Conservation (phyloP, 2,797 vertebrate genomes). For the Coilia nasus region DNA sequence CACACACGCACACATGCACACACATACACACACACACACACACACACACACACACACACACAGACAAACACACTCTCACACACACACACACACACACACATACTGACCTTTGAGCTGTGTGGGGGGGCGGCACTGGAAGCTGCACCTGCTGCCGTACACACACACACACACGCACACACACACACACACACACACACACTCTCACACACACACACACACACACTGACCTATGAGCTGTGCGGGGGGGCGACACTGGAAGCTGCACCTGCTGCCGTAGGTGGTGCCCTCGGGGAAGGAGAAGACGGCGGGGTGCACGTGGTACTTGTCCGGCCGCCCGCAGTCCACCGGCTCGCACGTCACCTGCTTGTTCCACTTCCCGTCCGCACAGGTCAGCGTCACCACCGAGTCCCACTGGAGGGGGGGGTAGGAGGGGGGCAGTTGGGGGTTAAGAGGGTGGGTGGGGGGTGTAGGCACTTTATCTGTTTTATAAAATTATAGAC, state of each 20-base stretch:
- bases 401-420: conserved; percentile 78
- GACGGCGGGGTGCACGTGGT: conserved; percentile 89
- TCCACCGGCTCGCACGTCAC: conserved; percentile 93
- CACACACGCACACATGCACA: too few species aligned
- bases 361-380: conserved; percentile 96
- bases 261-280: conserved; percentile 89
- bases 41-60: too few species aligned
- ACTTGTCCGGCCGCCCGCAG: conserved; percentile 91
- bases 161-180: background rate
- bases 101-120: too few species aligned
- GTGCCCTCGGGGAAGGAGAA: conserved; percentile 92
- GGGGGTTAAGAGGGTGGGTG: too few species aligned
- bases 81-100: background rate
- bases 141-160: too few species aligned
- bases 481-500: too few species aligned
- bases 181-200: background rate
- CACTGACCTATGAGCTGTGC: conserved; percentile 89
- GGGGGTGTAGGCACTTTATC: too few species aligned
- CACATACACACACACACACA: too few species aligned
- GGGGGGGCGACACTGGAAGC: conserved; percentile 89
- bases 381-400: conserved; percentile 86
- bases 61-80: background rate
- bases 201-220: background rate
- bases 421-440: background rate
- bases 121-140: too few species aligned